Percentiles rank a stretch among this genome's conserved stretches.
Conservation (phyloP, 2,888 invertebrate genomes). For the Meiosimyza decipiens region DNA sequence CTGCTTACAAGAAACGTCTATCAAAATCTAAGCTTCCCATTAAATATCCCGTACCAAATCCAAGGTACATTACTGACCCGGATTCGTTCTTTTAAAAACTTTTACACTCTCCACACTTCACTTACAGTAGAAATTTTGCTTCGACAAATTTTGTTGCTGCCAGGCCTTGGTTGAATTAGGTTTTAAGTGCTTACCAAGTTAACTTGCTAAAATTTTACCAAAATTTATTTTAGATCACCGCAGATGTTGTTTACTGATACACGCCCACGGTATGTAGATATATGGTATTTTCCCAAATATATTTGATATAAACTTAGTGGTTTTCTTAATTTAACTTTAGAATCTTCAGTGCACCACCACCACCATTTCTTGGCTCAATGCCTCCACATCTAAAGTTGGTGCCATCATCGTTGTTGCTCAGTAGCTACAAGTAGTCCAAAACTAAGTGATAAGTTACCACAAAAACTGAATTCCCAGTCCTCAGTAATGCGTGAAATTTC, state of each 20-base stretch:
- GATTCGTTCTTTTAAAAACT: not conserved
- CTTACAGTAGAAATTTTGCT: slow-evolving; percentile 48
- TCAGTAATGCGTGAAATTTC: too few relatives aligned
- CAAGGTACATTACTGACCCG: slow-evolving; percentile 32
- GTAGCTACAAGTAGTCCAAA: slow-evolving; percentile 49
- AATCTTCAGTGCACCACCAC: slow-evolving; percentile 50
- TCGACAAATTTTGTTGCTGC: slow-evolving; percentile 56
- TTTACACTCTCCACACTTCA: not conserved
- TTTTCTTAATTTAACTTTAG: not conserved
- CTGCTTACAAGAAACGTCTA: too few relatives aligned
- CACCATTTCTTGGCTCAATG: slow-evolving; percentile 51
- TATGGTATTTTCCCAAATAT: too few relatives aligned
- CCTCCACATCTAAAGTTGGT: slow-evolving; percentile 53
- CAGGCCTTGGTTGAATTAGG: slow-evolving; percentile 48
- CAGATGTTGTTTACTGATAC: too few relatives aligned
- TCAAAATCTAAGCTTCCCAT: slow-evolving; percentile 39
- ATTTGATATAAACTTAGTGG: not conserved
- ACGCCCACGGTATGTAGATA: too few relatives aligned
- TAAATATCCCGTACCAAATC: slow-evolving; percentile 55
- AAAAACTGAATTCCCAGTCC: too few relatives aligned
- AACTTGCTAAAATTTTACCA: too few relatives aligned
- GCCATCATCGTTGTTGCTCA: slow-evolving; percentile 50
- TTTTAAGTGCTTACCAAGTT: not conserved
- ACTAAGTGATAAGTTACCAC: too few relatives aligned
- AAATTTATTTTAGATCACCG: too few relatives aligned